Evolutionary conservation across 2,888 invertebrate genomes (phyloP), one percentile per base, ranked within the genome.

Genomic region (Hirtodrosophila trivittata): DNA sequence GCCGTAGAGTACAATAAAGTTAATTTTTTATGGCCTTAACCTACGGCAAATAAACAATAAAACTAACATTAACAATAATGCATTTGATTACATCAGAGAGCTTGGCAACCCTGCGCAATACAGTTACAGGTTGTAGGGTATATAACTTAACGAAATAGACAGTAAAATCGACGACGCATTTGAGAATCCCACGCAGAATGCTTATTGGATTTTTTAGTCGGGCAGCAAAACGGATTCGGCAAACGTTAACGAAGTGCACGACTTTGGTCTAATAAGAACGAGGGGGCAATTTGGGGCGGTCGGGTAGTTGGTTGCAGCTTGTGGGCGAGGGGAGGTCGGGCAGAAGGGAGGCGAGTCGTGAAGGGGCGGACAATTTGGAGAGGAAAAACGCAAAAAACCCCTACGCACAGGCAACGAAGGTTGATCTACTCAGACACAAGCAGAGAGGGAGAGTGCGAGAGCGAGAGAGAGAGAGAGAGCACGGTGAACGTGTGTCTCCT

Each of bases 161-260:
- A 3, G 25, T 43, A 35, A 56, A 41, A 50, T 49, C 33, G 32
- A 55, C 65, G 50, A 56, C 76, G 68, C 50, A 74, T 78, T 76
- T 63, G 76, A 82, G 75, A 83, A 86, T 86, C 83, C 83, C 83
- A 83, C 83, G 86, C 83, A 86, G 74, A 67, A 82, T 50, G 60
- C 16, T 66, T 57, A 50, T 59, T 55, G 35, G 52, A 51, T n/a
- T n/a, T n/a, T n/a, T n/a, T n/a, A n/a, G 57, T 73, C 64, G 56
- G 47, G 37, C 67, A 47, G 39, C 63, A 68, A 56, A 21, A 63
- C 51, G 63, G 60, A 75, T 84, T 75, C 77, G 74, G 67, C 66
- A 71, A 80, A 80, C 70, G 68, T 71, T 83, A 83, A 86, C 84
- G 74, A 80, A 85, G 75, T 85, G 74, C 83, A 85, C 82, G 77